Conservation (phyloP, 2,888 invertebrate species). For the Diabrotica balteata region DNA sequence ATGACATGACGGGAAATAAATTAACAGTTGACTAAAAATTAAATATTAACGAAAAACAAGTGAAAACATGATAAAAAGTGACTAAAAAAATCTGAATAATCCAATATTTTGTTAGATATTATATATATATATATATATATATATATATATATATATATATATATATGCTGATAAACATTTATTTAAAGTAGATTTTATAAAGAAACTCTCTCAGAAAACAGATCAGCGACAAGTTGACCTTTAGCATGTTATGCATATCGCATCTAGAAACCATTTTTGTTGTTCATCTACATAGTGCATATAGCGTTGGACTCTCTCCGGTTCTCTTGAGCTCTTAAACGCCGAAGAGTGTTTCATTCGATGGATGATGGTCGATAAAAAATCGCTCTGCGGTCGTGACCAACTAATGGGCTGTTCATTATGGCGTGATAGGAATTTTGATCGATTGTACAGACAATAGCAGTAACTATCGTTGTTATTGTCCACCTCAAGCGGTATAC, state of each 20-base stretch:
- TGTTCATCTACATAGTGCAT: not conserved
- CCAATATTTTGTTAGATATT: too few species aligned
- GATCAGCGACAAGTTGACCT: slow-evolving; percentile 1
- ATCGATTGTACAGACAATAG: slow-evolving; percentile 33
- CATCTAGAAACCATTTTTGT: slow-evolving; percentile 1
- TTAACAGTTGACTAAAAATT: too few species aligned
- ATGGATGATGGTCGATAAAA: slow-evolving; percentile 22
- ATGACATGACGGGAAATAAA: too few species aligned
- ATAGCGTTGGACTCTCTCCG: not conserved
- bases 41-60: too few species aligned
- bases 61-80: too few species aligned
- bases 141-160: too few species aligned
- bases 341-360: slow-evolving; percentile 1
- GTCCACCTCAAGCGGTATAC: slow-evolving; percentile 26
- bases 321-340: slow-evolving; percentile 1
- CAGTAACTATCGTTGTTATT: slow-evolving; percentile 25
- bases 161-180: too few species aligned
- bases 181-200: too few species aligned
- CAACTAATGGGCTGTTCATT: slow-evolving; percentile 35
- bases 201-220: too few species aligned
- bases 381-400: slow-evolving; percentile 26
- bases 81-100: too few species aligned
- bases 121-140: too few species aligned
- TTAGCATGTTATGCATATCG: slow-evolving; percentile 6
- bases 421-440: slow-evolving; percentile 37